phyloP scores from a whole-genome alignment of 37 sponge, comb jelly and placozoan species.

The Geodia barretti region DNA sequence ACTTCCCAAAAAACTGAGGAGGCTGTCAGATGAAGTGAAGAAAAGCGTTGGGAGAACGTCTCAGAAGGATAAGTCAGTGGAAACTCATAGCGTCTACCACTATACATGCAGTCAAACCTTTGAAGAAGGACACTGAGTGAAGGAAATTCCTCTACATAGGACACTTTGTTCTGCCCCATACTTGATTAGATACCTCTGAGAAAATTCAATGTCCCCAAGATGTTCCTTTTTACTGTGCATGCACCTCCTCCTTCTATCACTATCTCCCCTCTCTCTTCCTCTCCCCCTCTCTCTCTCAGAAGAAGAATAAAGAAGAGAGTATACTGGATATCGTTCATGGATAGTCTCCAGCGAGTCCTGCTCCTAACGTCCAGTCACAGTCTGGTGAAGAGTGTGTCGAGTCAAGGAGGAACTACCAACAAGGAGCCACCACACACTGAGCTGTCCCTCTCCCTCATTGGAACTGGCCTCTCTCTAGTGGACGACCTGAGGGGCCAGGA shows the following conservation, averaged over 20 bases:
- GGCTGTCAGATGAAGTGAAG: background rate
- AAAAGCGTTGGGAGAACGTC: too few relatives aligned
- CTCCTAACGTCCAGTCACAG: slow-evolving; percentile 54
- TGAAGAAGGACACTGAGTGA: too few relatives aligned
- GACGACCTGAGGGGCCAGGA: slow-evolving; percentile 64
- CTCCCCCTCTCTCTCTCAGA: background rate
- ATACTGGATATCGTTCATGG: slow-evolving; percentile 79
- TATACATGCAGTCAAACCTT: too few relatives aligned
- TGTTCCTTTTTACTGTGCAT: background rate
- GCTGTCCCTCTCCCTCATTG: slow-evolving; percentile 42
- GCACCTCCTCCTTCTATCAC: background rate
- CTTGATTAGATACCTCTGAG: too few relatives aligned
- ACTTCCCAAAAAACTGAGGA: background rate
- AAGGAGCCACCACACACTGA: slow-evolving; percentile 23
- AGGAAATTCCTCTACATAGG: too few relatives aligned
- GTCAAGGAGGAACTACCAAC: slow-evolving; percentile 7
- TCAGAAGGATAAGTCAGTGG: too few relatives aligned
- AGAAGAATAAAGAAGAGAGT: background rate
- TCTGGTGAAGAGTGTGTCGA: slow-evolving; percentile 11
- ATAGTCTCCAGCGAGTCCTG: slow-evolving; percentile 73
- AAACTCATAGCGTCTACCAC: too few relatives aligned
- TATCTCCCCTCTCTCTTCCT: slow-evolving; percentile 3
- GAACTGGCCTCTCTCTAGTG: slow-evolving; percentile 75
- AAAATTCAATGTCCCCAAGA: too few relatives aligned
- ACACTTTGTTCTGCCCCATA: too few relatives aligned